Conservation (phyloP, 1,140 invertebrate species). For the Nilaparvata lugens region DNA sequence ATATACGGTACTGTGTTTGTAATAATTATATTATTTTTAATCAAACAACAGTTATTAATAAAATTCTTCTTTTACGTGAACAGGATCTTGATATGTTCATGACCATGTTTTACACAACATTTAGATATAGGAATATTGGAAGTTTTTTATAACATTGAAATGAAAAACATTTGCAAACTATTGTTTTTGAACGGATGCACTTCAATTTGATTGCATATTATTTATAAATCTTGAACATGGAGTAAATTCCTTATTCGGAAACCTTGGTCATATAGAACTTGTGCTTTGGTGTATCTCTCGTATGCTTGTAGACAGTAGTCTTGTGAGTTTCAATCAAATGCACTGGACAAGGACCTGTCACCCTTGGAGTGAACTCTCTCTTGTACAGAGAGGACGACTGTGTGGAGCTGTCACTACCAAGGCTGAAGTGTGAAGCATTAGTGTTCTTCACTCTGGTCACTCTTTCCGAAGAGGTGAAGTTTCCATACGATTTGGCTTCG, state of each 20-base stretch:
- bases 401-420: conserved; percentile 44
- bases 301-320: conserved; percentile 58
- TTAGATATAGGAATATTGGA: too few species aligned
- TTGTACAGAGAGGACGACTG: conserved; percentile 45
- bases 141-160: too few species aligned
- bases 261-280: conserved; percentile 62
- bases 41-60: too few species aligned
- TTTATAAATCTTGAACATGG: too few species aligned
- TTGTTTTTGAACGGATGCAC: too few species aligned
- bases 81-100: too few species aligned
- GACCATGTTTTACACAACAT: too few species aligned
- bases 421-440: conserved; percentile 60
- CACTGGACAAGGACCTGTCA: conserved; percentile 64
- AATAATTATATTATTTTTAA: too few species aligned
- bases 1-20: too few species aligned
- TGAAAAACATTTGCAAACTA: too few species aligned
- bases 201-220: too few species aligned
- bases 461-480: conserved; percentile 45
- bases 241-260: conserved; percentile 1
- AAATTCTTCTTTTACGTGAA: too few species aligned
- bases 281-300: conserved; percentile 68
- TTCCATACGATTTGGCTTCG: conserved; percentile 53
- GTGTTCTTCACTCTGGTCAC: conserved; percentile 42
- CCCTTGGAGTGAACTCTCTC: conserved; percentile 58
- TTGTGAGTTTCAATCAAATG: conserved; percentile 56